Percentiles rank a stretch among this genome's conserved stretches.
Evolutionary conservation across 2,113 vertebrate genomes (phyloP).

Genomic region (Heteronetta atricapilla): DNA sequence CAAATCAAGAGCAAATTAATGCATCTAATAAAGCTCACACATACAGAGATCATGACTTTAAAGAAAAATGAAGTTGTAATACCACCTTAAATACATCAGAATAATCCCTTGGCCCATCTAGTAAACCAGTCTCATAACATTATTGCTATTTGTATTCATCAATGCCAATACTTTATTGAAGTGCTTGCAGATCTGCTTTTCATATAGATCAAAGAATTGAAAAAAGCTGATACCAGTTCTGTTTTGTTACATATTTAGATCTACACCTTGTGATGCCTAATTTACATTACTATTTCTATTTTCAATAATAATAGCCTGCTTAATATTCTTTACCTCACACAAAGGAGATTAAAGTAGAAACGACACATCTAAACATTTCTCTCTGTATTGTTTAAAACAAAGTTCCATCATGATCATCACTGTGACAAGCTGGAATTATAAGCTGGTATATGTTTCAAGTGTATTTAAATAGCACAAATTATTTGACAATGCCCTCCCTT

Average conservation of each 20-base stretch:
- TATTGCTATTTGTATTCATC: background rate
- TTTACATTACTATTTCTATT: background rate
- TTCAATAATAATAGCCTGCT: background rate
- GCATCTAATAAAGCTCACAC: background rate
- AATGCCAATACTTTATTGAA: background rate
- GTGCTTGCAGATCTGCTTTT: background rate
- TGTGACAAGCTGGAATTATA: conserved; percentile 46
- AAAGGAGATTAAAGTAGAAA: background rate
- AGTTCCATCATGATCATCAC: conserved; percentile 24
- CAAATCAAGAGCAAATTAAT: background rate
- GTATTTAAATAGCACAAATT: background rate
- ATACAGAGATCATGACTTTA: background rate
- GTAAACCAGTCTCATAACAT: background rate
- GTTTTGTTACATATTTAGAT: background rate
- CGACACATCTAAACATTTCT: background rate
- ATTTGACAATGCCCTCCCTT: background rate
- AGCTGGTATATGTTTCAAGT: conserved; percentile 47
- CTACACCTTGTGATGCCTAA: background rate
- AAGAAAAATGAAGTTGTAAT: background rate
- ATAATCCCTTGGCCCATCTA: background rate
- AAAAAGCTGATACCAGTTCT: background rate
- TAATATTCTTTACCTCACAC: background rate
- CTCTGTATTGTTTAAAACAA: background rate
- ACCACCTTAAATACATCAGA: background rate
- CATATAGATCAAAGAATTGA: background rate